These are phyloP conservation scores for Gymnobelideus leadbeateri DNA, from an alignment of 2,113 vertebrate genomes.

Conservation along the genomic window DNA sequence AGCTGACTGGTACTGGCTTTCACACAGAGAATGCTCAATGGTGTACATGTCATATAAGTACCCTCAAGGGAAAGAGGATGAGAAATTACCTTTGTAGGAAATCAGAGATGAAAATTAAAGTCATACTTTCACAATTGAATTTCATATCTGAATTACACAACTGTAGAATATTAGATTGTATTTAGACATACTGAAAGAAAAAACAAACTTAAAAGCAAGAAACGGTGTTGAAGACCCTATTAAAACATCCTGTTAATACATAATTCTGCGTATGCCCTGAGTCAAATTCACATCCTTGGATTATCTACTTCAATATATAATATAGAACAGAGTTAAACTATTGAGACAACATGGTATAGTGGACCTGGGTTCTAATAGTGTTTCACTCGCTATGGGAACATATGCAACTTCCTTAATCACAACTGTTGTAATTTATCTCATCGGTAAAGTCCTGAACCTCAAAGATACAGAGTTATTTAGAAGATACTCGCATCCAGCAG, in stretches of 20 bases:
- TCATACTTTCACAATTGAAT: neutral
- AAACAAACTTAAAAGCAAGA: neutral
- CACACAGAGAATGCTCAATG: conserved; percentile 4
- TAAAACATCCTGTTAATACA: neutral
- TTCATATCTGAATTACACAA: neutral
- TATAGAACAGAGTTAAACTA: neutral
- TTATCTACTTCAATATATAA: neutral
- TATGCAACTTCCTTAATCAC: neutral
- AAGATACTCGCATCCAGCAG: neutral
- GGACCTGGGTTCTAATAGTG: neutral
- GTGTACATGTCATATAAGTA: neutral
- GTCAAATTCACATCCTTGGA: neutral
- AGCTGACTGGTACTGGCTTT: neutral
- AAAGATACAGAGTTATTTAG: neutral
- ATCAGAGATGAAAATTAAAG: neutral
- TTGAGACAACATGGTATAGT: neutral
- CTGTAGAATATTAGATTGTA: neutral
- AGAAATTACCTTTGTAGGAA: neutral
- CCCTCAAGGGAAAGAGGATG: neutral
- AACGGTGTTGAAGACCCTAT: neutral
- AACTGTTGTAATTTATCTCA: neutral
- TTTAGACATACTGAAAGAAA: neutral
- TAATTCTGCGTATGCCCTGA: neutral
- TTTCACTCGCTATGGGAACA: neutral
- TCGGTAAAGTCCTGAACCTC: neutral